These are phyloP conservation scores for Tridacna crocea DNA, from an alignment of 2,888 invertebrate genomes.

Conservation along the genomic window DNA sequence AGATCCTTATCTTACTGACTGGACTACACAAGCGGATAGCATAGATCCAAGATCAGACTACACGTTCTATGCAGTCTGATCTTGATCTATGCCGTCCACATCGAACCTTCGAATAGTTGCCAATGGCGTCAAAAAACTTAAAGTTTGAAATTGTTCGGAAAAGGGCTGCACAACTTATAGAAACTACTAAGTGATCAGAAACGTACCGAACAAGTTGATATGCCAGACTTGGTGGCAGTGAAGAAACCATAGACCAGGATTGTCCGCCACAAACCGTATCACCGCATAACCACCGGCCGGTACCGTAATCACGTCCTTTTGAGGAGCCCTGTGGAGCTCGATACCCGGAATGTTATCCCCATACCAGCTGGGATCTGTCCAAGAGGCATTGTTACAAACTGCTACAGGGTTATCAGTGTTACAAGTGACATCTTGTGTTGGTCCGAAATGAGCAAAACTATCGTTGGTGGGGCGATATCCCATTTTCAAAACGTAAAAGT, in stretches of 20 bases:
- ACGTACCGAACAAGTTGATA: constrained; percentile 18
- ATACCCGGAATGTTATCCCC: constrained; percentile 64
- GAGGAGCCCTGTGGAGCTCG: constrained; percentile 63
- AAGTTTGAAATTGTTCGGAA: too few species aligned
- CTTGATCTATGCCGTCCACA: too few species aligned
- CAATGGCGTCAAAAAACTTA: too few species aligned
- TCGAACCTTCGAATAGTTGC: too few species aligned
- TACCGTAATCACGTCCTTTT: constrained; percentile 76
- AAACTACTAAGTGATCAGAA: not conserved
- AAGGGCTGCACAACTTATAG: too few species aligned
- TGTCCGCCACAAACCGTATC: constrained; percentile 75
- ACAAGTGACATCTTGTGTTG: constrained; percentile 67
- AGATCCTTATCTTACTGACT: too few species aligned
- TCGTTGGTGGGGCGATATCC: constrained; percentile 64
- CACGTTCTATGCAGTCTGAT: too few species aligned
- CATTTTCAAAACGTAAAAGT: constrained; percentile 74
- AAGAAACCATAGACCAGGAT: constrained; percentile 77
- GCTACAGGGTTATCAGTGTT: constrained; percentile 3
- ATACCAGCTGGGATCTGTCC: constrained; percentile 67
- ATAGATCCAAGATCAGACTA: too few species aligned
- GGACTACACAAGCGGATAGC: too few species aligned
- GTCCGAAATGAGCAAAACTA: constrained; percentile 28
- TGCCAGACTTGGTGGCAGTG: constrained; percentile 78
- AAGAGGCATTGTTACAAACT: constrained; percentile 59
- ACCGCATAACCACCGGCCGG: constrained; percentile 77